phyloP scores from a whole-genome alignment of 2,888 invertebrate genomes.

The Metopia argyrocephala region DNA sequence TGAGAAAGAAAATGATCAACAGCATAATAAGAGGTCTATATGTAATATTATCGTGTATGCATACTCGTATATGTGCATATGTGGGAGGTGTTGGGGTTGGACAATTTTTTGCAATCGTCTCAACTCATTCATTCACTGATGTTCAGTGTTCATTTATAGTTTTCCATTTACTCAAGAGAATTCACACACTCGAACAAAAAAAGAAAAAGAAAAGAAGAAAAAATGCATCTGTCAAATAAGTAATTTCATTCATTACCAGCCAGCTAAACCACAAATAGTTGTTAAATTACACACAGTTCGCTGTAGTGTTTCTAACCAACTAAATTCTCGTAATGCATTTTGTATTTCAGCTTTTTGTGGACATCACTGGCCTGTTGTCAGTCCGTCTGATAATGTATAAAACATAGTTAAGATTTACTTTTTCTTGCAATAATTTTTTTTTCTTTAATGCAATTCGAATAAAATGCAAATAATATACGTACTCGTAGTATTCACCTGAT shows the following conservation, averaged over 20 bases:
- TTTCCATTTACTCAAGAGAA: neutral
- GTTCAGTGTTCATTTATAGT: neutral
- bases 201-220: neutral
- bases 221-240: conserved; percentile 31
- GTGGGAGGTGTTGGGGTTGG: neutral
- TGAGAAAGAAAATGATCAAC: neutral
- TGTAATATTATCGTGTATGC: neutral
- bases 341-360: neutral
- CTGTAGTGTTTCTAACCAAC: conserved; percentile 6
- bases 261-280: conserved; percentile 27
- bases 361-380: neutral
- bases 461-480: no score
- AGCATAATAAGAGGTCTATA: neutral
- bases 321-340: conserved; percentile 14
- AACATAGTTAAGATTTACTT: conserved; percentile 17
- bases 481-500: no score
- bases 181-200: neutral
- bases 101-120: neutral
- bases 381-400: neutral
- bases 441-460: no score
- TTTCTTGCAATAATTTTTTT: conserved; percentile 11
- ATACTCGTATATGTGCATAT: neutral
- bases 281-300: conserved; percentile 6
- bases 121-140: neutral
- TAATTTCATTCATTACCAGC: conserved; percentile 13